Conservation (phyloP, 2,797 vertebrate species). For the Emys orbicularis region DNA sequence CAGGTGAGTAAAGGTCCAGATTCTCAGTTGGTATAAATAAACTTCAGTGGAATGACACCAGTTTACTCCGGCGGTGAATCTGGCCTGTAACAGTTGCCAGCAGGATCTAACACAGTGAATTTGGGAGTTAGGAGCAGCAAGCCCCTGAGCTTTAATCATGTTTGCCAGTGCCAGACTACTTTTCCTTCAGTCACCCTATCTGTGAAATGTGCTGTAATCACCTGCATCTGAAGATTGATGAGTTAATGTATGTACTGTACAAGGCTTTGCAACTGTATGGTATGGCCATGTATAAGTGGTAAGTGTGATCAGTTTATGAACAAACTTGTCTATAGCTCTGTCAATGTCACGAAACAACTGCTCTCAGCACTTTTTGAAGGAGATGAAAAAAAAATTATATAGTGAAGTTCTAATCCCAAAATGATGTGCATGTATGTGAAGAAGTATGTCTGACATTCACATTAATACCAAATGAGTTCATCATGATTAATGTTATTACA, state of each 20-base stretch:
- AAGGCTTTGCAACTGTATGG: background rate
- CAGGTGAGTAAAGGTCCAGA: background rate
- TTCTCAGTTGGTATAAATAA: background rate
- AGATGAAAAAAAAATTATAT: conserved; percentile 4
- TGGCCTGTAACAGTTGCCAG: background rate
- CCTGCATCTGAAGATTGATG: background rate
- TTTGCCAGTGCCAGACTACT: fast-evolving
- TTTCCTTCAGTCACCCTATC: background rate
- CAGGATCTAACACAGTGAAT: background rate
- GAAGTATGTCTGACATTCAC: conserved; percentile 54
- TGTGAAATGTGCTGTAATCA: background rate
- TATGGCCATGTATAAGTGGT: fast-evolving
- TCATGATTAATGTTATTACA: conserved; percentile 69
- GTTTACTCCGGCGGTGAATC: background rate
- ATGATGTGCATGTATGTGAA: conserved; percentile 25
- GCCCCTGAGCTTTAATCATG: background rate
- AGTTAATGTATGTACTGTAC: background rate
- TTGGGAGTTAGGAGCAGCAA: background rate
- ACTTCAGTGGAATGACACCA: background rate
- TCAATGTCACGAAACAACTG: conserved; percentile 21
- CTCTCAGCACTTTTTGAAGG: conserved; percentile 50
- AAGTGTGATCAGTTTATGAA: background rate
- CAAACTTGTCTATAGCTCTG: background rate
- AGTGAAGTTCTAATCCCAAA: conserved; percentile 36
- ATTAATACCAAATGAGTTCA: conserved; percentile 74